phyloP scores from a whole-genome alignment of 1,140 invertebrate species.

The Drosophila leontia region DNA sequence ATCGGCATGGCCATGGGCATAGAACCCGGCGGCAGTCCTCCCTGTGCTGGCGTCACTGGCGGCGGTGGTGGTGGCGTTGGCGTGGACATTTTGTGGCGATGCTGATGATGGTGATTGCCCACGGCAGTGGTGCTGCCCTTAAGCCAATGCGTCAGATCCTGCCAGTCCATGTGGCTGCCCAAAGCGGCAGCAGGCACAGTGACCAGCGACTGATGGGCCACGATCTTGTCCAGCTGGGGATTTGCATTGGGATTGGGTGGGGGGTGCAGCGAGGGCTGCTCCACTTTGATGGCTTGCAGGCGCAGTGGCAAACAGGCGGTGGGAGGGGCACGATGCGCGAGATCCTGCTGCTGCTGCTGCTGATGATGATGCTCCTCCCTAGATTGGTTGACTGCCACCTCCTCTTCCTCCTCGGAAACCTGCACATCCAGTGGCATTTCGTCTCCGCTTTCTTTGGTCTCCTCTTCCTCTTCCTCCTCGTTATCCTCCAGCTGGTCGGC shows the following conservation, averaged over 20 bases:
- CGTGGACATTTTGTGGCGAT: constrained; percentile 26
- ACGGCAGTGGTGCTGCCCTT: constrained; percentile 36
- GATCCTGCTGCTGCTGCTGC: background rate
- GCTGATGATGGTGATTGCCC: constrained; percentile 3
- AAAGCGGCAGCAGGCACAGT: constrained; percentile 57
- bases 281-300: constrained; percentile 68
- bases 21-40: constrained; percentile 8
- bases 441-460: constrained; percentile 47
- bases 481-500: constrained; percentile 36
- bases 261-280: constrained; percentile 26
- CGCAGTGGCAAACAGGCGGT: constrained; percentile 46
- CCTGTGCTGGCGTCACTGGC: constrained; percentile 11
- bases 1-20: constrained; percentile 9
- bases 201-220: constrained; percentile 59
- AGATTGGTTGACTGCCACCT: background rate
- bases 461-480: background rate
- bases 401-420: constrained; percentile 45
- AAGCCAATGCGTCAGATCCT: constrained; percentile 61
- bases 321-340: constrained; percentile 1
- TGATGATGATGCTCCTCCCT: background rate
- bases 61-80: constrained; percentile 35
- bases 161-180: constrained; percentile 63
- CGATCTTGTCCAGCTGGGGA: constrained; percentile 37
- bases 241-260: background rate
- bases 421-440: constrained; percentile 50